Evolutionary conservation across 2,888 invertebrate genomes (phyloP).

Genomic region (Hecatera dysodea): DNA sequence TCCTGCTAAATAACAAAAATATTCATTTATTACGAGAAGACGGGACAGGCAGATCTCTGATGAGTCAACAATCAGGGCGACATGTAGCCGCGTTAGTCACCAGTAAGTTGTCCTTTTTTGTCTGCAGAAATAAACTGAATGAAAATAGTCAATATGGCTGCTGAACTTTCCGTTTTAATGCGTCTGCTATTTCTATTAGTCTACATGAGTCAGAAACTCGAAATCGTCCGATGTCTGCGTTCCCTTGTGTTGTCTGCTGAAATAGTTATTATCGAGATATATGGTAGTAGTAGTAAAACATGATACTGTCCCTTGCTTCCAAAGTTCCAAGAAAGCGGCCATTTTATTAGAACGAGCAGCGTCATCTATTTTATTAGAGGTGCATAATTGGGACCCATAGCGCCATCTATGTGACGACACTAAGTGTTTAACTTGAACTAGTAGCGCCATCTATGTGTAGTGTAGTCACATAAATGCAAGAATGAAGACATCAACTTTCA

Average conservation of each 20-base stretch:
- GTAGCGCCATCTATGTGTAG: constrained; percentile 1
- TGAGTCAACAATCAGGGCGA: constrained; percentile 22
- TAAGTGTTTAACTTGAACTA: not conserved
- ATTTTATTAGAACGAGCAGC: not conserved
- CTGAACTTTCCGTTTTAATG: constrained; percentile 10
- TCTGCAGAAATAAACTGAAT: constrained; percentile 30
- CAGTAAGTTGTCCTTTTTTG: constrained; percentile 23
- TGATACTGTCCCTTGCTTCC: too few relatives aligned
- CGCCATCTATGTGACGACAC: constrained; percentile 13
- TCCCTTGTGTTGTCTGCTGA: not conserved
- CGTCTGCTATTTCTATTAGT: constrained; percentile 25
- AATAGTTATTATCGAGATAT: not conserved
- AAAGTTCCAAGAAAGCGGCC: too few relatives aligned
- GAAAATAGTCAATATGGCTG: constrained; percentile 18
- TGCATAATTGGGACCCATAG: not conserved
- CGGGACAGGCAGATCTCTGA: not conserved
- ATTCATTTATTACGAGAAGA: not conserved
- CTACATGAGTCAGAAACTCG: constrained; percentile 16
- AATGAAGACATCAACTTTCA: not conserved
- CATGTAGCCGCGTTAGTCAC: constrained; percentile 24
- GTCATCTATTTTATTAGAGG: not conserved
- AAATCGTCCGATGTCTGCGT: not conserved
- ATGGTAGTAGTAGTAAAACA: not conserved
- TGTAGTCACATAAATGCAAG: not conserved
- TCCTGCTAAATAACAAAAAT: constrained; percentile 3